Evolutionary conservation across 2,888 invertebrate genomes (phyloP).

Genomic region (Tachina lurida): DNA sequence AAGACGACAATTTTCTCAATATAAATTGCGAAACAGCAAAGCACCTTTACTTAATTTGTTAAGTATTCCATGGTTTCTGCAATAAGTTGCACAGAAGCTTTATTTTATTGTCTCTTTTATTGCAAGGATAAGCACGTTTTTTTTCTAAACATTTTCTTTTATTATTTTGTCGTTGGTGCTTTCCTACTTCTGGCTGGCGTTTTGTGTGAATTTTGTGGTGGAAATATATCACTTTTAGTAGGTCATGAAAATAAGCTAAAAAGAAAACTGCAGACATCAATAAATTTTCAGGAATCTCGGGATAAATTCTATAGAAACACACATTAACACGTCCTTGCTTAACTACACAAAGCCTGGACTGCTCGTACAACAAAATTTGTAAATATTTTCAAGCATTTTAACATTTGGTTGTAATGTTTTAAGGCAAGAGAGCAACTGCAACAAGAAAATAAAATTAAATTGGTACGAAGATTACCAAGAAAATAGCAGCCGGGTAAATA

Average conservation of each 20-base stretch:
- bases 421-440: background rate
- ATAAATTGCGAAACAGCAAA: too few relatives aligned
- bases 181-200: background rate
- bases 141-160: slow-evolving; percentile 51
- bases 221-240: slow-evolving; percentile 69
- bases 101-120: background rate
- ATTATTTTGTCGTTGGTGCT: slow-evolving; percentile 35
- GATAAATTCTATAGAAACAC: slow-evolving; percentile 35
- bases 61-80: background rate
- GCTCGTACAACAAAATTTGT: slow-evolving; percentile 21
- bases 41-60: background rate
- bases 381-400: slow-evolving; percentile 24
- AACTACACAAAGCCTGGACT: background rate
- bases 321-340: background rate
- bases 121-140: slow-evolving; percentile 41
- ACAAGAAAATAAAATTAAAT: background rate
- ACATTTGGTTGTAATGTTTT: background rate
- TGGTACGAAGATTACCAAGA: background rate
- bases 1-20: too few relatives aligned
- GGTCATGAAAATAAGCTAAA: slow-evolving; percentile 72
- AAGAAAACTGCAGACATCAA: slow-evolving; percentile 68
- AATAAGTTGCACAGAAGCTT: background rate
- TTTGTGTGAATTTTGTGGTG: slow-evolving; percentile 22
- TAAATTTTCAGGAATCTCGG: slow-evolving; percentile 64
- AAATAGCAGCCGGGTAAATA: background rate